Evolutionary conservation across 53 echinoderm and acorn worm genomes (phyloP).

Genomic region (Pentamera pediparva): DNA sequence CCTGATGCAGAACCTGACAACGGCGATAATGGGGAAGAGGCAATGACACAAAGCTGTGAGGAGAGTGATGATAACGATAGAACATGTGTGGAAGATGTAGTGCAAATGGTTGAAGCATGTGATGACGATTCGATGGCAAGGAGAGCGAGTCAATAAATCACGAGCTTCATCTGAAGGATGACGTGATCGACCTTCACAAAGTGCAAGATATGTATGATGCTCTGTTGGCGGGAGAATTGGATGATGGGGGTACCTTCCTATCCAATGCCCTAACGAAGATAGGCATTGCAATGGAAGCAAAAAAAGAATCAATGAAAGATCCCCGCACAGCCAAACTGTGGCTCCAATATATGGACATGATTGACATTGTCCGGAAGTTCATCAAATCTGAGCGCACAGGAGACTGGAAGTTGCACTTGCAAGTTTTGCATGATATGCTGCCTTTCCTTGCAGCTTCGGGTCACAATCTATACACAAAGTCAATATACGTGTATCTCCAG

Average conservation of each 20-base stretch:
- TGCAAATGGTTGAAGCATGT: too few species aligned
- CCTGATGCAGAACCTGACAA: neutral
- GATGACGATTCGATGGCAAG: neutral
- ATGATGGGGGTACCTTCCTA: neutral
- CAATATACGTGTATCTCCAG: slow-evolving; percentile 12
- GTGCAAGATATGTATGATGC: neutral
- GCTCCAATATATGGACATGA: slow-evolving; percentile 33
- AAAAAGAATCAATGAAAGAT: neutral
- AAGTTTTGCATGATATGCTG: neutral
- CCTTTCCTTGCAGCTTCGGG: slow-evolving; percentile 27
- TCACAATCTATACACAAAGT: slow-evolving; percentile 16
- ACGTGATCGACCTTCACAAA: neutral
- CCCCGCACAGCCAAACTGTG: slow-evolving; percentile 21
- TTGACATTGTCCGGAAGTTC: slow-evolving; percentile 22
- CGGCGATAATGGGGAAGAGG: too few species aligned
- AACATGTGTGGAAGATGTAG: too few species aligned
- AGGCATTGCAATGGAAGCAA: neutral
- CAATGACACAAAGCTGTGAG: neutral
- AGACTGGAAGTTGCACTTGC: slow-evolving; percentile 19
- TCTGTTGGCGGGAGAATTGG: neutral
- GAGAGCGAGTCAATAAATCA: neutral
- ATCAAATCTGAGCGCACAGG: slow-evolving; percentile 31
- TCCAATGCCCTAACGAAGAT: neutral
- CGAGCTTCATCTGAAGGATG: neutral
- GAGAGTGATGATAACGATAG: too few species aligned